These are phyloP conservation scores for Boleophthalmus pectinirostris DNA, from an alignment of 2,113 vertebrate genomes.

Conservation along the genomic window DNA sequence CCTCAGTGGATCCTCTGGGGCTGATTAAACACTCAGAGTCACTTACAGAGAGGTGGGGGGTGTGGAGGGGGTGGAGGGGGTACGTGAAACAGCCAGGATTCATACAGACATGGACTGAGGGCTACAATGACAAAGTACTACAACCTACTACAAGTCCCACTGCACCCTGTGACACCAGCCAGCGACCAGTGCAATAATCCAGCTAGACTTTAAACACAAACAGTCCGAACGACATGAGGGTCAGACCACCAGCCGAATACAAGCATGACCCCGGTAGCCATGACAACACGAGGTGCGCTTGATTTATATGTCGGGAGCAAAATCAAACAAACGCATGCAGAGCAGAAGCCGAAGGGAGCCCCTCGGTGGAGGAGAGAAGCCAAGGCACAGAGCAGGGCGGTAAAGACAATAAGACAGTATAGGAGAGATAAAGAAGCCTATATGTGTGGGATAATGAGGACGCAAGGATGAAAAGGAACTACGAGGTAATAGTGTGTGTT, in stretches of 20 bases:
- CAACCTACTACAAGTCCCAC: slow-evolving; percentile 39
- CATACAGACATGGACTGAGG: slow-evolving; percentile 48
- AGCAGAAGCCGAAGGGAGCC: slow-evolving; percentile 16
- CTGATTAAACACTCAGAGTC: slow-evolving; percentile 66
- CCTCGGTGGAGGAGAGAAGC: slow-evolving; percentile 11
- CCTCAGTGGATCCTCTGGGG: slow-evolving; percentile 36
- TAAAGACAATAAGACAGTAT: not conserved
- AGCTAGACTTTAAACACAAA: slow-evolving; percentile 5
- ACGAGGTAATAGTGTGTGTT: slow-evolving; percentile 39
- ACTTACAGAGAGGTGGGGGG: slow-evolving; percentile 44
- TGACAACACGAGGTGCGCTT: slow-evolving; percentile 45
- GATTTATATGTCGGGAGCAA: slow-evolving; percentile 52
- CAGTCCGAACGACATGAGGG: slow-evolving; percentile 26
- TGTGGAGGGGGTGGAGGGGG: slow-evolving; percentile 49
- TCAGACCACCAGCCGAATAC: slow-evolving; percentile 23
- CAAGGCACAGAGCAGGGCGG: not conserved
- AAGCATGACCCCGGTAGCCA: slow-evolving; percentile 46
- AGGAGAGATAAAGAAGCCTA: not conserved
- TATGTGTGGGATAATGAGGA: slow-evolving; percentile 24
- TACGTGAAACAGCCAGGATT: slow-evolving; percentile 52
- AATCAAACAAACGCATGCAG: slow-evolving; percentile 40
- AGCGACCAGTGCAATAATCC: not conserved
- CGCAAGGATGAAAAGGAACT: slow-evolving; percentile 21
- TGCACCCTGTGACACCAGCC: slow-evolving; percentile 28
- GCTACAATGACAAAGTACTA: slow-evolving; percentile 56